Percentiles rank a stretch among this genome's conserved stretches.
These are phyloP conservation scores for Pedionomus torquatus DNA, from an alignment of 2,113 vertebrate genomes.

Conservation along the genomic window DNA sequence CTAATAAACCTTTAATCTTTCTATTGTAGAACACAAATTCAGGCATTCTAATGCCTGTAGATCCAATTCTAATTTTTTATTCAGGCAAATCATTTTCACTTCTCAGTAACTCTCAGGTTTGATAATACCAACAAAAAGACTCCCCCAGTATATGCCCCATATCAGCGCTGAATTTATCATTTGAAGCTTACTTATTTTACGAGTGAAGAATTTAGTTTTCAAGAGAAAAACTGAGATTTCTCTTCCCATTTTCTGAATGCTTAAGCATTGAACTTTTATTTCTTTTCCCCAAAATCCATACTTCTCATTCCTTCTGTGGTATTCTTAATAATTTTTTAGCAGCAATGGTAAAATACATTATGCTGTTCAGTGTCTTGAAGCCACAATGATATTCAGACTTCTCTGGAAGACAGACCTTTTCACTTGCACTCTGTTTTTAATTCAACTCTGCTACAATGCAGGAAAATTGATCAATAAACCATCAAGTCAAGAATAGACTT, in stretches of 20 bases:
- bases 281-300: background rate
- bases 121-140: background rate
- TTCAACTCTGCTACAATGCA: background rate
- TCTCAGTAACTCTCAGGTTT: background rate
- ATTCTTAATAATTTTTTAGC: background rate
- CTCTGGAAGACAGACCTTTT: background rate
- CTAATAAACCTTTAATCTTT: slow-evolving; percentile 13
- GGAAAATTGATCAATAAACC: background rate
- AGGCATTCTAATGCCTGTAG: background rate
- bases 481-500: background rate
- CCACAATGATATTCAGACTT: background rate
- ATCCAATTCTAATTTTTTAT: background rate
- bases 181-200: background rate
- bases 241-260: background rate
- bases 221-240: background rate
- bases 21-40: background rate
- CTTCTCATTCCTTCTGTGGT: background rate
- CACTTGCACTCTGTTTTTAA: background rate
- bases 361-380: background rate
- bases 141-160: background rate
- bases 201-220: background rate
- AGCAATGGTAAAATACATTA: background rate
- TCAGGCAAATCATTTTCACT: background rate
- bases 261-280: background rate
- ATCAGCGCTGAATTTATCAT: background rate